A percentile compares a stretch with the other conserved stretches of the same genome.
Conservation (phyloP, 2,888 invertebrate genomes). For the Nasonovia ribisnigri region DNA sequence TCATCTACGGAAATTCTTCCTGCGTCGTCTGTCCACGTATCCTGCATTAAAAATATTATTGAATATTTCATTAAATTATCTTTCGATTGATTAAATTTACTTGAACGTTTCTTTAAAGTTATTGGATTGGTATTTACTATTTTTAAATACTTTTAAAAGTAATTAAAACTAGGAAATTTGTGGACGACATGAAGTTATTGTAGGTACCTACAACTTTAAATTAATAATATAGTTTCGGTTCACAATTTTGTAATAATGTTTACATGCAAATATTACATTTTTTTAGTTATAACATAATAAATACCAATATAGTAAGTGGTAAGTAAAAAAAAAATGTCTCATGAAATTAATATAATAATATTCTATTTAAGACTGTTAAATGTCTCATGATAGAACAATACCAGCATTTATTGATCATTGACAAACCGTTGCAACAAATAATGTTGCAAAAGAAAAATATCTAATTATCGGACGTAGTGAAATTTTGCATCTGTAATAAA, state of each 20-base stretch:
- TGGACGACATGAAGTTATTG: background rate
- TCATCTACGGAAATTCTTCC: conserved; percentile 79
- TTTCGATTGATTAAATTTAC: background rate
- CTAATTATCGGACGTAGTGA: background rate
- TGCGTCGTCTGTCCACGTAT: conserved; percentile 78
- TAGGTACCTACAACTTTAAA: background rate
- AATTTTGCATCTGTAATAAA: background rate
- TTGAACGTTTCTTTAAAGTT: background rate
- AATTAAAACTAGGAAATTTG: background rate
- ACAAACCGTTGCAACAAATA: background rate
- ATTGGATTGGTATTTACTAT: background rate
- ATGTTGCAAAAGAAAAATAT: background rate
- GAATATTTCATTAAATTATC: background rate
- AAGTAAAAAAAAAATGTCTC: background rate
- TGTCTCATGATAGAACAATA: background rate
- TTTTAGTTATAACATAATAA: background rate
- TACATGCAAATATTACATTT: background rate
- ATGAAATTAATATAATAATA: background rate
- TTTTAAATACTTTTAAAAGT: background rate
- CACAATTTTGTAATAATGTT: background rate
- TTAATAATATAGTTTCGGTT: background rate
- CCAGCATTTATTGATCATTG: background rate
- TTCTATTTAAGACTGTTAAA: background rate
- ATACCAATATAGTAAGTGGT: background rate
- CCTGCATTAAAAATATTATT: conserved; percentile 72